Evolutionary conservation across 2,888 invertebrate genomes (phyloP), one percentile per base, ranked within the genome.

Genomic region (Actias luna): DNA sequence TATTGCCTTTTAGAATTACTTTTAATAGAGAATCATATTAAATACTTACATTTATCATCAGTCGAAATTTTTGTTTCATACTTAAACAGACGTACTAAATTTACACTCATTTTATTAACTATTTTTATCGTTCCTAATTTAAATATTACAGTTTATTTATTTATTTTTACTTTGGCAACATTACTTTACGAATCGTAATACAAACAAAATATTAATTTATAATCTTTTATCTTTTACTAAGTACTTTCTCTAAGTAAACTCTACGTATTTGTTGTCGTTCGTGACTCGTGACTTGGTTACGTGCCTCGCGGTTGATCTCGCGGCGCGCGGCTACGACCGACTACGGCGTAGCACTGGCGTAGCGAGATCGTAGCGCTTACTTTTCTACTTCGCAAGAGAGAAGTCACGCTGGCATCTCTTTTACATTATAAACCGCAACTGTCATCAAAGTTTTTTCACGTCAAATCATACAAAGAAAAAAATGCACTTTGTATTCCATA

Each of bases 261-360:
- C 74, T 68, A 78, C 84, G 87, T 83, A 66, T 76, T 71, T 18
- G 64, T 77, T 77, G 69, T 81, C 82, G 84, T 46, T 77, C 75
- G 71, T n/a, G n/a, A n/a, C n/a, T n/a, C n/a, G n/a, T n/a, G n/a
- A n/a, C n/a, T n/a, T n/a, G n/a, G n/a, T n/a, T n/a, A n/a, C n/a
- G n/a, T n/a, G n/a, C n/a, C 72, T 63, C 67, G 68, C 65, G 69
- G 75, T 73, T 70, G 70, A 69, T 65, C 64, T 66, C 71, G 77
- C 78, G 77, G 77, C 91, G 89, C 85, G 84, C 80, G 80, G 80
- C 88, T 85, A 84, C 87, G 84, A 73, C 78, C 82, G 77, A 74
- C 84, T 85, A 84, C 89, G 87, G 70, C 85, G 90, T 88, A 89
- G 88, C 85, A 92, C 91, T 92, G 89, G 72, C 79, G 78, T 75